Base-by-base conservation (phyloP, 2,888 invertebrate genomes). In the Pimpla rufipes region DNA sequence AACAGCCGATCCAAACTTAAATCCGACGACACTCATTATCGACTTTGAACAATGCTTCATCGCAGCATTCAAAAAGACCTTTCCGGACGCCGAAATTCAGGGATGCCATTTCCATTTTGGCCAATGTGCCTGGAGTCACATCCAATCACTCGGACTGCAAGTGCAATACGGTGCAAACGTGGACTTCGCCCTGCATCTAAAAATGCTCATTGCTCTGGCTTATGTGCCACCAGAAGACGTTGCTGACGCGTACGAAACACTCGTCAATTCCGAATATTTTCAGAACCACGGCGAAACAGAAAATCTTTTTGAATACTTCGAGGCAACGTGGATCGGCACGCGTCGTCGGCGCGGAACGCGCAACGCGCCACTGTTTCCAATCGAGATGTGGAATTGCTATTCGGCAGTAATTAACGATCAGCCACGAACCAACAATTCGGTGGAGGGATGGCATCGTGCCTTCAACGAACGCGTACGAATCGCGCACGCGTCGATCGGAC, bases 91-190 rank as follows among this genome's bases (percentile, higher is more conserved):
- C 6, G 52, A 52, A 45, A 52, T 81, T 37, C 35, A 59, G 13
- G 57, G 81, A 6, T 82, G 78, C 57, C 42, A 68, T 40, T 77
- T 77, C 55, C 78, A 77, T 57, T 82, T 62, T 68, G 70, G 62
- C 10, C 62, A 76, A 50, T 62, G 45, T 52, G 37, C 71, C 29
- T 57, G 50, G 76, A 42, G 71, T 4, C 57, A 74, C 50, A 42
- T 74, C 11, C 83, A 71, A 59, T 18, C n/a, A 18, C 67, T 45
- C 40, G 64, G 67, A 21, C 59, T 81, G 11, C 52, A 66, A 52
- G 16, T 23, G 11, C 76, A 21, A 16, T 80, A 81, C 40, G 45
- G 37, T 13, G 40, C 59, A 11, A 64, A 84, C 52, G 35, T 45
- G n/a, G 35, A 66, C 10, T 85, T 73, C 55, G 52, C 62, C 5